phyloP scores from a whole-genome alignment of 2,888 invertebrate genomes.

The Calameuta idolon region DNA sequence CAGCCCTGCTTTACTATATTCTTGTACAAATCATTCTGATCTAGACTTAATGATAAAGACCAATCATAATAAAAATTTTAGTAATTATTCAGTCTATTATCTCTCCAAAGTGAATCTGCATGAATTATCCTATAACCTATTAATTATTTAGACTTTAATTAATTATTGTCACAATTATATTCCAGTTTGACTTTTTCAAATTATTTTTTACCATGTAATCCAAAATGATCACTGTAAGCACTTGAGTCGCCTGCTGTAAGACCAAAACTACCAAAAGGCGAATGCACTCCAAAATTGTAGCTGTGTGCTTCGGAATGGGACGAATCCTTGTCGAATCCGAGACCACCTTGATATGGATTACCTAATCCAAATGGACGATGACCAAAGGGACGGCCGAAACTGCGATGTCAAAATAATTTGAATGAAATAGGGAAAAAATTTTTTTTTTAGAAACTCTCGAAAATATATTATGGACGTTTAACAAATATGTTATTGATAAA shows the following conservation, averaged over 20 bases:
- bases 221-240: background rate
- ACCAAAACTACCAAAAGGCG: background rate
- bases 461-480: background rate
- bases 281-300: background rate
- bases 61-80: background rate
- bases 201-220: background rate
- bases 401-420: background rate
- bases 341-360: background rate
- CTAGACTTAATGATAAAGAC: background rate
- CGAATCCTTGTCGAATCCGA: background rate
- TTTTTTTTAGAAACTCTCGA: background rate
- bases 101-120: background rate
- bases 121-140: background rate
- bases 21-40: background rate
- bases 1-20: background rate
- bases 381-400: background rate
- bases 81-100: background rate
- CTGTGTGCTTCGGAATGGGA: background rate
- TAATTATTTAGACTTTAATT: background rate
- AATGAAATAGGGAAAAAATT: background rate
- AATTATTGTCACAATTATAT: background rate
- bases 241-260: background rate
- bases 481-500: background rate
- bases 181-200: background rate
- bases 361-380: background rate